phyloP scores from a whole-genome alignment of 1,140 invertebrate genomes.

The Drosophila auraria region DNA sequence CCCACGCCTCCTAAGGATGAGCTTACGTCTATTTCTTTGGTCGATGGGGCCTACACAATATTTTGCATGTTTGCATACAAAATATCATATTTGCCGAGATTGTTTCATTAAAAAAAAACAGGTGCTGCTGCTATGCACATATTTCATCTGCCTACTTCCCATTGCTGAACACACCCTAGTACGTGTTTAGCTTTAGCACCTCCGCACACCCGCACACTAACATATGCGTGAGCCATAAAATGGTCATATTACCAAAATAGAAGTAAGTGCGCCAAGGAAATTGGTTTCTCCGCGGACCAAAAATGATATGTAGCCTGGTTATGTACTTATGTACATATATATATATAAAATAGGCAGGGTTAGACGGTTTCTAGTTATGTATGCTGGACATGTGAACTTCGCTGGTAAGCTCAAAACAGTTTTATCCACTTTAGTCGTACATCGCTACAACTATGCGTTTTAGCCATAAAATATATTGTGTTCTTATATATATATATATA shows the following conservation, averaged over 20 bases:
- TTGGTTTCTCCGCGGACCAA: slow-evolving; percentile 77
- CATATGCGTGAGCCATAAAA: slow-evolving; percentile 80
- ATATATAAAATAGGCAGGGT: slow-evolving; percentile 18
- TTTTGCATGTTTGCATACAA: slow-evolving; percentile 84
- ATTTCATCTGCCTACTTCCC: slow-evolving; percentile 45
- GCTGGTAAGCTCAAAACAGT: slow-evolving; percentile 68
- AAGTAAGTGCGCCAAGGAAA: slow-evolving; percentile 72
- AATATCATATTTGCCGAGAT: slow-evolving; percentile 83
- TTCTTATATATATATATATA: too few relatives aligned
- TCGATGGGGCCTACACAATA: slow-evolving; percentile 57
- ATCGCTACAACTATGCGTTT: slow-evolving; percentile 50
- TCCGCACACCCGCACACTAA: slow-evolving; percentile 35
- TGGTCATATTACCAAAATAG: slow-evolving; percentile 77
- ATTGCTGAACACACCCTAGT: slow-evolving; percentile 37
- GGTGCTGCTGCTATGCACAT: slow-evolving; percentile 57
- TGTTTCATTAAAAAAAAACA: slow-evolving; percentile 82
- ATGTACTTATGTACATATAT: slow-evolving; percentile 6
- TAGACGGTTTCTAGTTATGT: slow-evolving; percentile 58
- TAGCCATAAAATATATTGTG: too few relatives aligned
- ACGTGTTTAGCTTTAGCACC: slow-evolving; percentile 82
- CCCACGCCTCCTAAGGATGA: slow-evolving; percentile 28
- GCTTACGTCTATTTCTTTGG: slow-evolving; percentile 68
- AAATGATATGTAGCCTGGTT: slow-evolving; percentile 46
- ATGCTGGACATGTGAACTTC: slow-evolving; percentile 73
- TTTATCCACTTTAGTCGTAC: slow-evolving; percentile 46